These are phyloP conservation scores for Physella acuta DNA, from an alignment of 1,140 invertebrate species.

Conservation along the genomic window DNA sequence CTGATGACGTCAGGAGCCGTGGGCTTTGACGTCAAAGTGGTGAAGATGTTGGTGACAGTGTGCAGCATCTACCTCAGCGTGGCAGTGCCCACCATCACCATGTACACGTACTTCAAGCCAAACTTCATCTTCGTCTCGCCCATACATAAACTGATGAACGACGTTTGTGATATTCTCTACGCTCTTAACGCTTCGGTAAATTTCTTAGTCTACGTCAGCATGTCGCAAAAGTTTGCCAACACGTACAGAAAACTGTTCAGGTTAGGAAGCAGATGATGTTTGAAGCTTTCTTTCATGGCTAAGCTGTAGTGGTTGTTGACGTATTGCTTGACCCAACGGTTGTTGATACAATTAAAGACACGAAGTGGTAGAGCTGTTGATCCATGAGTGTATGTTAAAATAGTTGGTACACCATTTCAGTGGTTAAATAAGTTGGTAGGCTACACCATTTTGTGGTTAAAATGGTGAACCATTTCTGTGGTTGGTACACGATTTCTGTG, in stretches of 20 bases:
- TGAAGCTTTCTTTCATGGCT: too few species aligned
- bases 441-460: too few species aligned
- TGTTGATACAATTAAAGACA: not conserved
- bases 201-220: slow-evolving; percentile 9
- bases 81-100: not conserved
- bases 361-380: not conserved
- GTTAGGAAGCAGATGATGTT: too few species aligned
- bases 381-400: not conserved
- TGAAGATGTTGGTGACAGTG: slow-evolving; percentile 11
- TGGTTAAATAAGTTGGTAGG: too few species aligned
- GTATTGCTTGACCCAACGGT: too few species aligned
- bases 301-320: too few species aligned
- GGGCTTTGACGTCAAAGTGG: not conserved
- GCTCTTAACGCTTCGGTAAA: slow-evolving; percentile 1
- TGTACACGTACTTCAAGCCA: slow-evolving; percentile 3
- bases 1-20: not conserved
- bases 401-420: too few species aligned
- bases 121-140: not conserved
- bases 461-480: too few species aligned
- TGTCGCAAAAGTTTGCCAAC: slow-evolving; percentile 8
- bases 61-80: not conserved
- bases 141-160: not conserved
- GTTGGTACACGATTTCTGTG: too few species aligned
- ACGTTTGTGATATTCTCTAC: not conserved
- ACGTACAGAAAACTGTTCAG: slow-evolving; percentile 6